These are phyloP conservation scores for Acanthopleura granulata DNA, from an alignment of 2,888 invertebrate genomes.

Conservation along the genomic window DNA sequence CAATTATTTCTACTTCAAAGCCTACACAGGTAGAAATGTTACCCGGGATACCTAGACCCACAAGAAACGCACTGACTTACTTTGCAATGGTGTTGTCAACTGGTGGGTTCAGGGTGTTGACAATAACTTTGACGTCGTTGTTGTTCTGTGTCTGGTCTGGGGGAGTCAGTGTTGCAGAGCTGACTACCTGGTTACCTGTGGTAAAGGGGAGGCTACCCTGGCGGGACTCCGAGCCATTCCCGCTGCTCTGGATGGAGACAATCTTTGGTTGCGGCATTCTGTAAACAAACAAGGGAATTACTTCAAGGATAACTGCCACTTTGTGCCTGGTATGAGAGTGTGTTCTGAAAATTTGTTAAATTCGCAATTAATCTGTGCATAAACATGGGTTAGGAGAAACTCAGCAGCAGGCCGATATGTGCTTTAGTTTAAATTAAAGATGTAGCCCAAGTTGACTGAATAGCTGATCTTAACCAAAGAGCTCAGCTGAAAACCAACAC, in stretches of 20 bases:
- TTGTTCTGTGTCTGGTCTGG: not conserved
- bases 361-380: no score
- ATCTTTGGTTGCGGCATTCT: conserved; percentile 25
- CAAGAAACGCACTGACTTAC: conserved; percentile 31
- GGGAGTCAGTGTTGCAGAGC: conserved; percentile 21
- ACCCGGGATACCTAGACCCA: no score
- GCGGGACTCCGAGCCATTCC: conserved; percentile 3
- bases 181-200: conserved; percentile 41
- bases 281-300: not conserved
- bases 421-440: no score
- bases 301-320: not conserved
- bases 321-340: no score
- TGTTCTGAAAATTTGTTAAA: no score
- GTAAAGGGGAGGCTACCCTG: conserved; percentile 41
- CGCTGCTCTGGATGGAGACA: conserved; percentile 33
- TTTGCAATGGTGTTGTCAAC: conserved; percentile 50
- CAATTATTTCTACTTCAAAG: no score
- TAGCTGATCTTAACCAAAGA: no score
- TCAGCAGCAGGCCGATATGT: no score
- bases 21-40: no score
- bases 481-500: no score
- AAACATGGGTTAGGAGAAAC: no score
- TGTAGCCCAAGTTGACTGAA: no score
- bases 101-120: conserved; percentile 29
- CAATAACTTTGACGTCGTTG: not conserved